Evolutionary conservation across 2,113 vertebrate genomes (phyloP), one percentile per base, ranked within the genome.

Genomic region (Pleuronectes platessa): DNA sequence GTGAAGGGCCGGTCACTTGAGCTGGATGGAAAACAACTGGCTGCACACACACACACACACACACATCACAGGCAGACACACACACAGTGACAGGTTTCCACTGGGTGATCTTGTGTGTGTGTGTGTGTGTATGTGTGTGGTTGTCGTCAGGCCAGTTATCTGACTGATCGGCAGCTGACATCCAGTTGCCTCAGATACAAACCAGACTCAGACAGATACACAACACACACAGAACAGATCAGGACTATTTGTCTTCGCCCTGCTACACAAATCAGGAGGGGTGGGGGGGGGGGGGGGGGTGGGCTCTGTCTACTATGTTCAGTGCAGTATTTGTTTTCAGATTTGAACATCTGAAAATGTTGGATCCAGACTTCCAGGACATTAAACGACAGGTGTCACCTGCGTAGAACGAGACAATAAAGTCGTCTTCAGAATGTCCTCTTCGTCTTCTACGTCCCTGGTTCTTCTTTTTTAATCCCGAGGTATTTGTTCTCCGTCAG

Each of bases 11-110:
- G 21, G 71, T 54, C 84, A 88, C 86, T 88, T 86, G 14, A 81
- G 72, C 80, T 86, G 81, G 90, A 90, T 74, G 59, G 87, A 87
- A 82, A 88, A 80, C 86, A 91, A 91, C 88, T 87, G 88, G 53
- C 71, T 5, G 35, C 62, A 62, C 76, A 53, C 69, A 14, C 51
- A 73, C 72, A 47, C 27, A 74, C 74, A 60, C 51, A 62, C 42
- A 63, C 51, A 69, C 31, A 74, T 51, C 51, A 62, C 42, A 63
- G 31, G 66, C 24, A 74, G 51, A 64, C 20, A 45, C 53, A 42
- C 53, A 74, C 73, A 65, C 68, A 42, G 31, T 31, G 31, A 31
- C 31, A 31, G 31, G 31, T 31, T 31, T 31, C 31, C 31, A 31
- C 31, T 31, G 31, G 31, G 31, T 31, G 31, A 31, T 63, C 40